A percentile compares a stretch with the other conserved stretches of the same genome.
Evolutionary conservation across 1,140 invertebrate genomes (phyloP).

Genomic region (Protaetia brevitarsis): DNA sequence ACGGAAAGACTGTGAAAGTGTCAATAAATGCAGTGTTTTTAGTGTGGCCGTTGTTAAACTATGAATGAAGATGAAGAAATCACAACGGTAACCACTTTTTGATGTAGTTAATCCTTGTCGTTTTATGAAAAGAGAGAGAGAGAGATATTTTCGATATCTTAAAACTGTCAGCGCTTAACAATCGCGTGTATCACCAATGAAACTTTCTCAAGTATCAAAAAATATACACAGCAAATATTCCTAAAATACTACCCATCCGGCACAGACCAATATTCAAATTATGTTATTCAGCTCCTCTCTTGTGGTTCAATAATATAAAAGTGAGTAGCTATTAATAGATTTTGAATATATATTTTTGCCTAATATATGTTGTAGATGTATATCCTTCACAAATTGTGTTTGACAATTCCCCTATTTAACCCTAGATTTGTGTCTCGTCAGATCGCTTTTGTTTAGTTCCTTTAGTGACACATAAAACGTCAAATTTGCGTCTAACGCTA

Average conservation of each 20-base stretch:
- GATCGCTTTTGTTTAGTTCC: too few species aligned
- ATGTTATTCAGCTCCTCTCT: constrained; percentile 4
- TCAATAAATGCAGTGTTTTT: not conserved
- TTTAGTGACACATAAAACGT: too few species aligned
- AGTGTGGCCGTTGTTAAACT: not conserved
- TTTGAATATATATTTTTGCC: constrained; percentile 16
- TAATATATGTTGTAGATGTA: too few species aligned
- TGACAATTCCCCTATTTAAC: too few species aligned
- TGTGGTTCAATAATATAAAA: constrained; percentile 13
- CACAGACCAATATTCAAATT: constrained; percentile 1
- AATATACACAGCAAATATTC: constrained; percentile 12
- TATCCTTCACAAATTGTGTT: too few species aligned
- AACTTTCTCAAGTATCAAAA: constrained; percentile 5
- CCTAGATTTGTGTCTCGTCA: too few species aligned
- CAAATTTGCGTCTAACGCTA: too few species aligned
- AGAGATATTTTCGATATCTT: not conserved
- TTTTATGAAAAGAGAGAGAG: not conserved
- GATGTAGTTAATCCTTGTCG: constrained; percentile 2
- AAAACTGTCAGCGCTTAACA: not conserved
- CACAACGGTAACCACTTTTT: constrained; percentile 10
- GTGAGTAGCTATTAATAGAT: constrained; percentile 18
- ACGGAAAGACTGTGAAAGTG: not conserved
- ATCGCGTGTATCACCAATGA: constrained; percentile 7
- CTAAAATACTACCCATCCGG: too few species aligned
- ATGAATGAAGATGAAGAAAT: constrained; percentile 18